phyloP scores from a whole-genome alignment of 2,797 vertebrate genomes.

The Phrynocephalus guinanensis region DNA sequence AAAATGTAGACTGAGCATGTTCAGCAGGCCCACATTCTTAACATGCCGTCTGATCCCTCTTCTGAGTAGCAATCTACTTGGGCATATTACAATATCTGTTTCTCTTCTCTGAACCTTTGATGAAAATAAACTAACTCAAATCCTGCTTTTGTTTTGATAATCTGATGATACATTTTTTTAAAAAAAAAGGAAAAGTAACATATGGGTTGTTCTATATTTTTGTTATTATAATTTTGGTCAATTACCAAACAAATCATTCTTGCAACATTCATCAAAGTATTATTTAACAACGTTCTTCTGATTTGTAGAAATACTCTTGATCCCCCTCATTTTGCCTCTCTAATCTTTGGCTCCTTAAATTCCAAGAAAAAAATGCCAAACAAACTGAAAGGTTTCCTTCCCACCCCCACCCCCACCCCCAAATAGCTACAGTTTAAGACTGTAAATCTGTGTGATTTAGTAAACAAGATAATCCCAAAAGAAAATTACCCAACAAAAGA shows the following conservation, averaged over 20 bases:
- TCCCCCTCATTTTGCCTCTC: not conserved
- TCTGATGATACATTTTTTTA: not conserved
- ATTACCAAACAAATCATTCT: not conserved
- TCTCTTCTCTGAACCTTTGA: not conserved
- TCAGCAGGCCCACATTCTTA: not conserved
- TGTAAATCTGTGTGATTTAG: constrained; percentile 50
- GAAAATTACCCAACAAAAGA: constrained; percentile 62
- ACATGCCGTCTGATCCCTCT: not conserved
- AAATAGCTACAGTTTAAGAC: constrained; percentile 3
- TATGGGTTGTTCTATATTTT: not conserved
- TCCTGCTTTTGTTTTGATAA: not conserved
- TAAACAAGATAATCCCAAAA: constrained; percentile 44
- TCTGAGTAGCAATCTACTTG: not conserved
- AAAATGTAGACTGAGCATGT: not conserved
- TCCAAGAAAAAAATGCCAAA: constrained; percentile 2
- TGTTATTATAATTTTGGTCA: too few species aligned
- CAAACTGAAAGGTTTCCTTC: not conserved
- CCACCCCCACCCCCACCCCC: not conserved
- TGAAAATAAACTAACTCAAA: not conserved
- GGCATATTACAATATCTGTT: not conserved
- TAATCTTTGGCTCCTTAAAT: constrained; percentile 16
- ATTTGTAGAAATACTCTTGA: not conserved
- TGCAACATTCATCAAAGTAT: constrained; percentile 3
- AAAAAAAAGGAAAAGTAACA: not conserved
- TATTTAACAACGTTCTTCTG: not conserved